Evolutionary conservation across 2,113 vertebrate genomes (phyloP).

Genomic region (Xiphias gladius): DNA sequence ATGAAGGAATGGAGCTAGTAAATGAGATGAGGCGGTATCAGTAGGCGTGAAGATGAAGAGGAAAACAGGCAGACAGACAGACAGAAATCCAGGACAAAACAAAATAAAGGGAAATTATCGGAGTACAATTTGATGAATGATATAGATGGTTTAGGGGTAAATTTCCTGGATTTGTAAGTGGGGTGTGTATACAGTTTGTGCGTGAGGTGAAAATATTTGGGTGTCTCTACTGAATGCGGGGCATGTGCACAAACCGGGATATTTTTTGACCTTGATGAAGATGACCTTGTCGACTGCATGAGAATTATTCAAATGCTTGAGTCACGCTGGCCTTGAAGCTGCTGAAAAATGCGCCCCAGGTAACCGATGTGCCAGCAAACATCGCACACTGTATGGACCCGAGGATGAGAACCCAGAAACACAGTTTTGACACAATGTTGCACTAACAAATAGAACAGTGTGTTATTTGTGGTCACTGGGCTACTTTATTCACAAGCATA

Average conservation of each 20-base stretch:
- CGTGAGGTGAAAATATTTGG: not conserved
- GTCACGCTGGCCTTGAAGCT: slow-evolving; percentile 53
- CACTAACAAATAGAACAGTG: slow-evolving; percentile 58
- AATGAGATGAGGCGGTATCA: not conserved
- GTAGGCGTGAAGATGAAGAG: not conserved
- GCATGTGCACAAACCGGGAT: not conserved
- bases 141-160: not conserved
- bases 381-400: slow-evolving; percentile 25
- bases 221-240: not conserved
- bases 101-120: not conserved
- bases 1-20: not conserved
- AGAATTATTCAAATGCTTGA: slow-evolving; percentile 47
- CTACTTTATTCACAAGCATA: slow-evolving; percentile 22
- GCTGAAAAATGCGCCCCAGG: slow-evolving; percentile 44
- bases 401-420: slow-evolving; percentile 48
- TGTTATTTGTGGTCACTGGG: slow-evolving; percentile 23
- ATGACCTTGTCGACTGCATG: slow-evolving; percentile 39
- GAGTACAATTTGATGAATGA: not conserved
- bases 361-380: slow-evolving; percentile 39
- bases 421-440: slow-evolving; percentile 20
- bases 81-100: not conserved
- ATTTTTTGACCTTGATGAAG: not conserved
- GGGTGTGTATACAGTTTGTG: not conserved
- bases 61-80: not conserved
- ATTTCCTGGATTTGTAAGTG: too few species aligned